Conservation (phyloP, 2,113 vertebrate species). For the Phyllostomus hastatus region DNA sequence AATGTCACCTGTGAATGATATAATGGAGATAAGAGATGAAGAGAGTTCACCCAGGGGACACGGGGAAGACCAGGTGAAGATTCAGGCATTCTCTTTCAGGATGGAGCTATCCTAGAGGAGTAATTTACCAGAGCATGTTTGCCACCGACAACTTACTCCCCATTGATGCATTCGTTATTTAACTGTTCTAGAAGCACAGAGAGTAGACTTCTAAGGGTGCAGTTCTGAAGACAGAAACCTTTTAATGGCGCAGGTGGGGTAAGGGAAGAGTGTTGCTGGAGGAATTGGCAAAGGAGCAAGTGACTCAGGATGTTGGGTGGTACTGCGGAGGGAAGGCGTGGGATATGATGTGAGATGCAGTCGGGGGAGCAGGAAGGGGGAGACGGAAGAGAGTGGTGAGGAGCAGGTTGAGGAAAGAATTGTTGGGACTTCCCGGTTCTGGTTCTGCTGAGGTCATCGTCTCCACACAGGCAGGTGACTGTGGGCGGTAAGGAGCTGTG, state of each 20-base stretch:
- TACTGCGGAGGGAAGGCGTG: background rate
- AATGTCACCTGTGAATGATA: background rate
- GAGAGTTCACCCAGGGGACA: background rate
- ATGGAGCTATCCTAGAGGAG: background rate
- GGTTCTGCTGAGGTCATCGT: background rate
- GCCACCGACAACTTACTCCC: background rate
- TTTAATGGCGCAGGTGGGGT: background rate
- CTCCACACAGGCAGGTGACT: background rate
- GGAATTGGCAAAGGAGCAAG: background rate
- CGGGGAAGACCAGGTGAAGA: background rate
- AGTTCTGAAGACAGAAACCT: background rate
- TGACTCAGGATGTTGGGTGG: background rate
- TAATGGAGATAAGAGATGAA: background rate
- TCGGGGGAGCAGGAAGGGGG: background rate
- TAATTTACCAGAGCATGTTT: background rate
- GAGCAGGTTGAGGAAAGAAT: background rate
- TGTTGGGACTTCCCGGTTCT: background rate
- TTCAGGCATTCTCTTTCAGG: background rate
- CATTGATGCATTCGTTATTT: background rate
- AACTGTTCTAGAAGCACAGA: background rate
- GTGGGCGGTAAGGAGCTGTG: background rate
- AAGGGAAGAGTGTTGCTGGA: background rate
- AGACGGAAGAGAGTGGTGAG: background rate
- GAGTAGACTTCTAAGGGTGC: background rate
- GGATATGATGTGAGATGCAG: background rate